Evolutionary conservation across 1,140 invertebrate species (phyloP), one percentile per base, ranked within the genome.

Genomic region (Euwallacea fornicatus): DNA sequence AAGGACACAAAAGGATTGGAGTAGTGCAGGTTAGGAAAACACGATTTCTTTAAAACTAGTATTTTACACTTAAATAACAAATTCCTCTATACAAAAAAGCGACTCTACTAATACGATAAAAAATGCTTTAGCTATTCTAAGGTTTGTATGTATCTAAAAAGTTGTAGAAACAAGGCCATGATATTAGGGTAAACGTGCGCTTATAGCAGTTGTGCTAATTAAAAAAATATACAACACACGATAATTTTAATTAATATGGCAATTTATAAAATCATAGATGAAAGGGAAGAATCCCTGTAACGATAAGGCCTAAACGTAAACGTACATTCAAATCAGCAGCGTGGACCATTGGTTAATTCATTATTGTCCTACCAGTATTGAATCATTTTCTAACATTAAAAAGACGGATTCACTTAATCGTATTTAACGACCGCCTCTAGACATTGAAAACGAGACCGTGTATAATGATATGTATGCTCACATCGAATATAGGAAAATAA

Each of bases 61-160:
- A 58, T 15, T 58, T 10, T 58, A 58, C 55, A 58, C 21, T 58
- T 58, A 58, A 58, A 58, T 58, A 58, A 58, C 55, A 33, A 58
- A 33, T 58, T 58, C 55, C 55, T 58, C 55, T 58, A 58, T 58
- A 58, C 55, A 58, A 58, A 58, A 58, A 58, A 21, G 21, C 21
- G 21, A 33, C 55, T 10, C n/a, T 21, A 58, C 55, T 58, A 58
- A 15, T 15, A 58, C 21, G 21, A 33, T 33, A 10, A 58, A 58
- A 33, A 58, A 16, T 13, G 55, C 11, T 58, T 58, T 58, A 58
- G 6, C 10, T 58, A 58, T 58, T 16, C 11, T 61, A 61, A 43
- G 11, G 43, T 42, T 11, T 41, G 59, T 41, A 41, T 41, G 42
- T 41, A 61, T 43, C 10, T 61, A 10, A n/a, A 58, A 15, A 58